phyloP scores from a whole-genome alignment of 1,140 invertebrate genomes.

The Bombus confusus region DNA sequence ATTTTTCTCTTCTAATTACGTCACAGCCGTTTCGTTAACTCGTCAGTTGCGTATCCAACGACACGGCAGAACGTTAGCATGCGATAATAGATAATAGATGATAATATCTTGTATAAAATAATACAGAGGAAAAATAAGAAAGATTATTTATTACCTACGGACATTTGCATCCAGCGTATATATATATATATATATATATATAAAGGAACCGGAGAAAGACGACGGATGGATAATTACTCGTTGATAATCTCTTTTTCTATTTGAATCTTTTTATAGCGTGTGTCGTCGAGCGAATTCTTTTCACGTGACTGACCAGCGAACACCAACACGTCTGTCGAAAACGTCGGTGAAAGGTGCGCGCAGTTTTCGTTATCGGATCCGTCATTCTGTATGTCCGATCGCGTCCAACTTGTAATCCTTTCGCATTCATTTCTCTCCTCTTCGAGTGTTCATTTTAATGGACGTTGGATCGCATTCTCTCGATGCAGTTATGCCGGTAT shows the following conservation, averaged over 20 bases:
- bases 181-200: no score
- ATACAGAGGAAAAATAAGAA: no score
- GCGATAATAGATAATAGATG: no score
- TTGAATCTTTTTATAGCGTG: background rate
- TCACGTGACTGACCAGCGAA: background rate
- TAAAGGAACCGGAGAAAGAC: no score
- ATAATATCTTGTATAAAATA: no score
- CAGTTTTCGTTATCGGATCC: constrained; percentile 43
- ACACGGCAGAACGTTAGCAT: no score
- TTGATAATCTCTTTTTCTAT: background rate
- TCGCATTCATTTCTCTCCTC: constrained; percentile 29
- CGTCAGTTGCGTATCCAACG: no score
- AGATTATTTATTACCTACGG: no score
- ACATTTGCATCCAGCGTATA: no score
- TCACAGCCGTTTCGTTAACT: background rate
- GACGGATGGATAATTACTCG: no score
- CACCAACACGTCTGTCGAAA: constrained; percentile 17
- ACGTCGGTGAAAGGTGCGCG: constrained; percentile 23
- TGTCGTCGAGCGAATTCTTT: background rate
- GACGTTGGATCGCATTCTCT: constrained; percentile 21
- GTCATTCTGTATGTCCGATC: constrained; percentile 45
- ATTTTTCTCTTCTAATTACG: background rate
- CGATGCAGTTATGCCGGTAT: constrained; percentile 28
- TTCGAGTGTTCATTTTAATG: constrained; percentile 43
- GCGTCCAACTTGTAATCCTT: constrained; percentile 44